These are phyloP conservation scores for Pycnomerus fuliginosus DNA, from an alignment of 2,888 invertebrate species.

Conservation along the genomic window DNA sequence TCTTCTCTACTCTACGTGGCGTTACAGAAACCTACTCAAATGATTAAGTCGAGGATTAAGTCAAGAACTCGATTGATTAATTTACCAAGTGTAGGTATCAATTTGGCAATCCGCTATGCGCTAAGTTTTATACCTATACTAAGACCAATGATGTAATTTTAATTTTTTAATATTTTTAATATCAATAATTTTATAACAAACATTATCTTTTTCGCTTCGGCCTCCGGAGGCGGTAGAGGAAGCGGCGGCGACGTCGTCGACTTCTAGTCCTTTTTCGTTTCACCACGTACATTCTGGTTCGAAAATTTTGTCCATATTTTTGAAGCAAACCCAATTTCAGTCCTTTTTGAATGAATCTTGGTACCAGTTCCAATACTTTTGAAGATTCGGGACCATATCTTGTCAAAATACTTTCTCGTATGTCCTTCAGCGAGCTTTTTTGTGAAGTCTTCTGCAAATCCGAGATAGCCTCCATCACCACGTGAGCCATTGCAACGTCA, in stretches of 20 bases:
- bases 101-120: too few relatives aligned
- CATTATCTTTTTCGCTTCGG: too few relatives aligned
- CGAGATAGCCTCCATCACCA: constrained; percentile 9
- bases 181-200: too few relatives aligned
- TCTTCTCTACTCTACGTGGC: constrained; percentile 2
- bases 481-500: constrained; percentile 7
- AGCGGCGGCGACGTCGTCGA: constrained; percentile 6
- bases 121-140: too few relatives aligned
- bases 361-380: constrained; percentile 20
- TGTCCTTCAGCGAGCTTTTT: constrained; percentile 23
- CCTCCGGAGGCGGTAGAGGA: too few relatives aligned
- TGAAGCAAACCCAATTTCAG: constrained; percentile 32
- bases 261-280: constrained; percentile 10
- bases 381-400: constrained; percentile 22
- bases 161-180: too few relatives aligned
- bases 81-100: too few relatives aligned
- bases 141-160: too few relatives aligned
- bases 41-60: too few relatives aligned
- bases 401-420: constrained; percentile 29
- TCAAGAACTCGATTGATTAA: too few relatives aligned
- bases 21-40: too few relatives aligned
- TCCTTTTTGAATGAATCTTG: constrained; percentile 29
- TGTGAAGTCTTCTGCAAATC: constrained; percentile 29
- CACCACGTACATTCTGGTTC: constrained; percentile 23
- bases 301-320: constrained; percentile 25